phyloP scores from a whole-genome alignment of 92 coral and sea anemone genomes.

The Diadumene lineata region DNA sequence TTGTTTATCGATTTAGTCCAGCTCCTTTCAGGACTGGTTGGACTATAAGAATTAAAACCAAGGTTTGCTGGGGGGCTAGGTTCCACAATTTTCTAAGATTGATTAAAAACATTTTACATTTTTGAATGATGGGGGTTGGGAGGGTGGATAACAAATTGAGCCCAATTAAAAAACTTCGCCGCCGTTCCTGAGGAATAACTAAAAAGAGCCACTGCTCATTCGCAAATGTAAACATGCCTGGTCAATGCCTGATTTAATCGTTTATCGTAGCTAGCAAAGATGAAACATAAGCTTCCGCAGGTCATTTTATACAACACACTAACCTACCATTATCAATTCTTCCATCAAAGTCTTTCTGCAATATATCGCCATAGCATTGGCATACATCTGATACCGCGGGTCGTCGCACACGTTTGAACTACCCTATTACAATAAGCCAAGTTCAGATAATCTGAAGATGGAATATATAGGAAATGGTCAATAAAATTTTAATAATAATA shows the following conservation, averaged over 20 bases:
- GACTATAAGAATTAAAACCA: too few species aligned
- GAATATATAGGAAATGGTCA: too few species aligned
- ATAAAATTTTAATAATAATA: too few species aligned
- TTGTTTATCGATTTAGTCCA: too few species aligned
- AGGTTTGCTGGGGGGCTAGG: too few species aligned
- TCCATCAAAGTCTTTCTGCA: slow-evolving; percentile 19
- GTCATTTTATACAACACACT: not conserved
- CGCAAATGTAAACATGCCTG: not conserved
- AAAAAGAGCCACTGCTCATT: too few species aligned
- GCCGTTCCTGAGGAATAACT: not conserved
- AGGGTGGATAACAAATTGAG: too few species aligned
- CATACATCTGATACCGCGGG: not conserved
- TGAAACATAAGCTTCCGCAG: slow-evolving; percentile 8
- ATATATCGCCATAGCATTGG: slow-evolving; percentile 5
- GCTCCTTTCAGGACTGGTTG: too few species aligned
- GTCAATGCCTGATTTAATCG: not conserved
- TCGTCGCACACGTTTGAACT: slow-evolving; percentile 28
- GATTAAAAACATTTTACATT: too few species aligned
- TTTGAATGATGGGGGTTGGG: too few species aligned
- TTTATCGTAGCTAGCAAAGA: not conserved
- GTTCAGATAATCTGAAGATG: not conserved
- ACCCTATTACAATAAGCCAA: not conserved
- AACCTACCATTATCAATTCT: slow-evolving; percentile 1
- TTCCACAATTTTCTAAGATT: too few species aligned
- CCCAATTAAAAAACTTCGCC: too few species aligned